These are phyloP conservation scores for Nesidiocoris tenuis DNA, from an alignment of 2,888 invertebrate species.

Conservation along the genomic window DNA sequence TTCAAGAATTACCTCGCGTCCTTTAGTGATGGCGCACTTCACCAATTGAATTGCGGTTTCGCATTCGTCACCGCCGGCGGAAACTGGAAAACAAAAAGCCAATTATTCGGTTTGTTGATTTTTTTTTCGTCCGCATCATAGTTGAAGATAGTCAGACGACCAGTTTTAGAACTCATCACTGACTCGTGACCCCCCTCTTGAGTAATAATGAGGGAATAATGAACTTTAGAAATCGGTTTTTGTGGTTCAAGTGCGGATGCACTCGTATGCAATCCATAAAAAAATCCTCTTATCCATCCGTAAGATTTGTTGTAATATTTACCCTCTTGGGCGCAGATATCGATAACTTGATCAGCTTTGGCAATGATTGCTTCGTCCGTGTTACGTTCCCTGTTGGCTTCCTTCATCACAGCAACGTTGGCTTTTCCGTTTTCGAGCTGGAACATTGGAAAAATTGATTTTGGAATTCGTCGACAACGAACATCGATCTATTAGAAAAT, in stretches of 20 bases:
- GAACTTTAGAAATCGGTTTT: too few species aligned
- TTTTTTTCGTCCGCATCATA: background rate
- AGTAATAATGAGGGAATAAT: too few species aligned
- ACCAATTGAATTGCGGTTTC: background rate
- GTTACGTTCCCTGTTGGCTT: background rate
- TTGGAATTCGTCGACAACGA: too few species aligned
- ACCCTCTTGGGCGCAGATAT: background rate
- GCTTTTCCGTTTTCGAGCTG: background rate
- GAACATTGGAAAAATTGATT: background rate
- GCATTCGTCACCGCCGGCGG: constrained; percentile 10
- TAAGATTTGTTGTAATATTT: too few species aligned
- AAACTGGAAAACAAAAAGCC: constrained; percentile 10
- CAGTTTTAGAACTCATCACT: too few species aligned
- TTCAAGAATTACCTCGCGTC: constrained; percentile 19
- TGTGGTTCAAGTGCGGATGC: too few species aligned
- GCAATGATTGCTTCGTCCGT: background rate
- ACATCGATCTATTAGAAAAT: too few species aligned
- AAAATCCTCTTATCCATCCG: too few species aligned
- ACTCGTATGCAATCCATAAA: too few species aligned
- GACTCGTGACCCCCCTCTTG: too few species aligned
- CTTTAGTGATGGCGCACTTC: constrained; percentile 4
- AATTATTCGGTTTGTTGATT: background rate
- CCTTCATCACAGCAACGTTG: background rate
- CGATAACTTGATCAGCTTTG: background rate
- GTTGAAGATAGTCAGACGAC: too few species aligned